Evolutionary conservation across 2,888 invertebrate species (phyloP), one percentile per base, ranked within the genome.

Genomic region (Drosophila lacicola): DNA sequence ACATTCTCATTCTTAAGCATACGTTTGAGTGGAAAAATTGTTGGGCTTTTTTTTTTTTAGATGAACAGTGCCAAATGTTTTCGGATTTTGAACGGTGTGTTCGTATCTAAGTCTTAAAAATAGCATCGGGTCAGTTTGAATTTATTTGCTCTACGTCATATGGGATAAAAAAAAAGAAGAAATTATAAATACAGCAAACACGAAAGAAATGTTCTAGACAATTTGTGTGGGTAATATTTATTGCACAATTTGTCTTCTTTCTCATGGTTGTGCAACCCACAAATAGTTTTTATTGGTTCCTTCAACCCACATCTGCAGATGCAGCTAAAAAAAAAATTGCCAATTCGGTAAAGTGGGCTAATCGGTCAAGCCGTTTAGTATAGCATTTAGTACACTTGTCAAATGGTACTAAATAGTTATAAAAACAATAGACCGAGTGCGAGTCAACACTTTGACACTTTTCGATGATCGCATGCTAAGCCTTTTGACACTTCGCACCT

Each of bases 401-500:
- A 41, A 55, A 42, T 14, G 29, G 2, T 21, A 21, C 39, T 39
- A 58, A 61, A 33, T 10, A 19, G 3, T 34, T 41, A 2, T 6
- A 9, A 62, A 34, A 34, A 41, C n/a, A 8, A n/a, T 2, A 51
- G 8, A 6, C 17, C 29, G 29, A 53, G 44, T 45, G 62, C 45
- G 29, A 42, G 36, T 45, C 44, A 10, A 42, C 14, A 10, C 34
- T n/a, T 53, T 21, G 37, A 19, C 42, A 55, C 34, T 11, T 50
- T 45, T 36, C 17, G 37, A 46, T 51, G 47, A 49, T 60, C 56
- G 46, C 60, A 75, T 46, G 44, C n/a, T 13, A 34, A 37, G 49
- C 62, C 42, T 47, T 46, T 80, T 67, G 53, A 34, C 44, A 58
- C 47, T 78, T 81, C 55, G 34, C 74, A 81, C 45, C 45, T 62